Evolutionary conservation across 2,113 vertebrate species (phyloP), one percentile per base, ranked within the genome.

Genomic region (Xyliphius kryptos): DNA sequence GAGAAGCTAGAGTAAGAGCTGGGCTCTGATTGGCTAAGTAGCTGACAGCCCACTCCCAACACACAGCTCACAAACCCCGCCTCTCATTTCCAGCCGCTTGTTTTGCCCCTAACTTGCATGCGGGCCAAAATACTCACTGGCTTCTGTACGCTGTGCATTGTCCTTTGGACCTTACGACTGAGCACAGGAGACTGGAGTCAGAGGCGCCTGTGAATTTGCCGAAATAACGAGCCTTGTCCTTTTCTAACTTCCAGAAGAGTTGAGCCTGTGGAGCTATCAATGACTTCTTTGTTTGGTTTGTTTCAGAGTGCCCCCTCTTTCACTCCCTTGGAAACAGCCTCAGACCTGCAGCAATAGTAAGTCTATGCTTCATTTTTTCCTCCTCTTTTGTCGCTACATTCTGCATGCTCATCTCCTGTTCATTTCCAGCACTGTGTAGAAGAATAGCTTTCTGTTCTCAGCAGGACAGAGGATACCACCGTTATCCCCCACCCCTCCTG

Each of bases 341-440:
- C 92, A 71, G 92, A 97, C 75, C 90, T 88, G 80, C 90, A 91
- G 79, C 85, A 90, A 82, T 93, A 92, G 96, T 98, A 97, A 98
- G 95, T 97, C 73, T 72, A 72, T 19, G 41, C 15, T 61, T 64
- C 46, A 2, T 71, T 13, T 71, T 72, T 40, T 61, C 14, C 41
- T 12, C 63, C 44, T 26, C 41, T 0, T 20, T 61, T 2, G 26
- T 9, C 51, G 48, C 5, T 38, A 10, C 13, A 43, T n/a, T n/a
- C n/a, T 60, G 41, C 43, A 32, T 52, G 32, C 37, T 60, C 3
- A n/a, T n/a, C n/a, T n/a, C n/a, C n/a, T n/a, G 61, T 54, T 61
- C 57, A 74, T 67, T 63, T 70, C 37, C 49, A 54, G 66, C 4
- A 14, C 49, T 16, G 20, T 20, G 20, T 57, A 15, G 47, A 46